Conservation (phyloP, 1,140 invertebrate genomes). For the Vanessa atalanta region DNA sequence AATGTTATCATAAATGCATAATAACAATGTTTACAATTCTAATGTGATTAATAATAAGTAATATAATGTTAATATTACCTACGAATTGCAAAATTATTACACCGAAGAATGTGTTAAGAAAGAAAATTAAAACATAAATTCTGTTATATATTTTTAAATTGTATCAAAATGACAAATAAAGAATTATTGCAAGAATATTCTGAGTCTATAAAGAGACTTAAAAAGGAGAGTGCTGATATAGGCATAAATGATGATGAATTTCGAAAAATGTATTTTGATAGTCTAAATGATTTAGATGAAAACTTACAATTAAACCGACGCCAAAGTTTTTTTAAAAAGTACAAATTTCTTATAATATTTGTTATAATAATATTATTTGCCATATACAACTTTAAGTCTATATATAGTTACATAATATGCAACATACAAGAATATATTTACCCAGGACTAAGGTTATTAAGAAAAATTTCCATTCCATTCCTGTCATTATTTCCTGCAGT, state of each 20-base stretch:
- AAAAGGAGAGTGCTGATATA: constrained; percentile 48
- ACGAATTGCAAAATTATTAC: too few species aligned
- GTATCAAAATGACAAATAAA: constrained; percentile 38
- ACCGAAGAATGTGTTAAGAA: too few species aligned
- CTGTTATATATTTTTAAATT: background rate
- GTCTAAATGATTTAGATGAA: constrained; percentile 59
- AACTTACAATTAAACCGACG: constrained; percentile 15
- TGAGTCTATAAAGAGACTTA: constrained; percentile 53
- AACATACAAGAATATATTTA: constrained; percentile 87
- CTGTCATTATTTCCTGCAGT: constrained; percentile 83
- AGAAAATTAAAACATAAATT: background rate
- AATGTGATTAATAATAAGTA: too few species aligned
- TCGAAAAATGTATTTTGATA: constrained; percentile 78
- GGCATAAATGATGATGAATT: constrained; percentile 81
- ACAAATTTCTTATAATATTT: constrained; percentile 6
- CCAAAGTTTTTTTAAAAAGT: constrained; percentile 16
- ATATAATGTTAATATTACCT: too few species aligned
- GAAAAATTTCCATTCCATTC: constrained; percentile 83
- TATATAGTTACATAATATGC: constrained; percentile 81
- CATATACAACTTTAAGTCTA: constrained; percentile 65
- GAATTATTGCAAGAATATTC: constrained; percentile 58
- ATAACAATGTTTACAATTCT: too few species aligned
- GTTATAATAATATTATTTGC: constrained; percentile 26
- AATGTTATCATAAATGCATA: too few species aligned
- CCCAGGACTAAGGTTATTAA: constrained; percentile 83